A percentile compares a stretch with the other conserved stretches of the same genome.
Evolutionary conservation across 2,113 vertebrate genomes (phyloP).

Genomic region (Phaethon lepturus): DNA sequence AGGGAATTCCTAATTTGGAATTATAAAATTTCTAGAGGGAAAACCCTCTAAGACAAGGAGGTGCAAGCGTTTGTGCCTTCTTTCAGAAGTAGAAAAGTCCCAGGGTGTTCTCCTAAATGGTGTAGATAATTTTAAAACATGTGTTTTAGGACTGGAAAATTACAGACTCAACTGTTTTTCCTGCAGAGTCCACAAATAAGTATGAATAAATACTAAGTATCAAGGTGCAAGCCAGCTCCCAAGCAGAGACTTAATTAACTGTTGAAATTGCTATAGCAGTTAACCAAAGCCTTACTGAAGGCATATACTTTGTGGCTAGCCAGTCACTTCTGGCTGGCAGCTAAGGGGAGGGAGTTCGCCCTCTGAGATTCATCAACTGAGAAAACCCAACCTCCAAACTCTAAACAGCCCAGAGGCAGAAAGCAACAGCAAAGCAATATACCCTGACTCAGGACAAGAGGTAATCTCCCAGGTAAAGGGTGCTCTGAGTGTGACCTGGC

Average conservation of each 20-base stretch:
- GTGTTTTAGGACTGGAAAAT: background rate
- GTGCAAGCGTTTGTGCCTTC: background rate
- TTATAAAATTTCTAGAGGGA: no score
- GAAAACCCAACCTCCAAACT: background rate
- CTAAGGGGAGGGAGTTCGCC: background rate
- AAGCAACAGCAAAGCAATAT: background rate
- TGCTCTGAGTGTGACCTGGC: background rate
- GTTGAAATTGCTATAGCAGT: background rate
- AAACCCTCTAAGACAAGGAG: background rate
- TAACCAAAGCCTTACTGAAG: background rate
- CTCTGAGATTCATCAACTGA: background rate
- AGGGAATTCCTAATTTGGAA: background rate
- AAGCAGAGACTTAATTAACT: background rate
- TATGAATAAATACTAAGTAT: background rate
- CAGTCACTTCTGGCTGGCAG: background rate
- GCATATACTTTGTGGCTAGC: background rate
- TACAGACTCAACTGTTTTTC: background rate
- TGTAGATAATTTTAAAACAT: background rate
- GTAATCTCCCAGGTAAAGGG: background rate
- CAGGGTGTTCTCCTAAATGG: background rate
- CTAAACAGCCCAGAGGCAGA: background rate
- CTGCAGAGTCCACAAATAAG: background rate
- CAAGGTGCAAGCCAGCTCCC: background rate
- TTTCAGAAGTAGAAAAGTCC: background rate
- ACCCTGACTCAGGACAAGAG: background rate